Evolutionary conservation across 2,888 invertebrate species (phyloP), one percentile per base, ranked within the genome.

Genomic region (Mayetiola destructor): DNA sequence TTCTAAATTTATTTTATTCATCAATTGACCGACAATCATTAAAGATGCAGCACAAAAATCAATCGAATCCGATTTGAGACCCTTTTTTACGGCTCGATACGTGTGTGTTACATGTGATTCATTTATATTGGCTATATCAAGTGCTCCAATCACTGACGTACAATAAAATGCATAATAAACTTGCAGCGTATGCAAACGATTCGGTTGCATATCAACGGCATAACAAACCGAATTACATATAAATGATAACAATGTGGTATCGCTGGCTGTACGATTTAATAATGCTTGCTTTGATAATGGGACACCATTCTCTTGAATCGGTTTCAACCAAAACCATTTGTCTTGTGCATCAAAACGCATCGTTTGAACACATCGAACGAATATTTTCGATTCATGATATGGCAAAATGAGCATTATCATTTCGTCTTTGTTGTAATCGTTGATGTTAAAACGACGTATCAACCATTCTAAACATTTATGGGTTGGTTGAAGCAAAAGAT

Each of bases 401-500:
- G 97, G 96, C 57, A 99, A 71, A 57, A 90, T 85, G 9, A 90
- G 75, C 60, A 83, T 76, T 64, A 97, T 75, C 39, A 96, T 75
- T 1, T 83, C 82, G 66, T 89, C 83, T 58, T 81, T 80, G 67
- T 96, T 96, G 70, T 86, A 96, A 57, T 86, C 78, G 64, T 97
- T 88, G 60, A 97, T 85, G 62, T 85, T 82, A 68, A 85, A 95
- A 63, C 94, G 80, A 65, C 89, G 81, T 52, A 97, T 81, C 3
- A 99, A 77, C 96, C 96, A 99, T 75, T 99, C 99, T 53, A 99
- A 70, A 2, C 92, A 85, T 75, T 94, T 90, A 62, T 94, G 91
- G 0, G 91, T 80, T 8, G 84, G 79, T 64, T 85, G 86, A 0
- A 93, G 73, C 55, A 91, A 76, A 63, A 97, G 84, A 68, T 93